Evolutionary conservation across 1,140 invertebrate species (phyloP), one percentile per base, ranked within the genome.

Genomic region (Drosophila navojoa): DNA sequence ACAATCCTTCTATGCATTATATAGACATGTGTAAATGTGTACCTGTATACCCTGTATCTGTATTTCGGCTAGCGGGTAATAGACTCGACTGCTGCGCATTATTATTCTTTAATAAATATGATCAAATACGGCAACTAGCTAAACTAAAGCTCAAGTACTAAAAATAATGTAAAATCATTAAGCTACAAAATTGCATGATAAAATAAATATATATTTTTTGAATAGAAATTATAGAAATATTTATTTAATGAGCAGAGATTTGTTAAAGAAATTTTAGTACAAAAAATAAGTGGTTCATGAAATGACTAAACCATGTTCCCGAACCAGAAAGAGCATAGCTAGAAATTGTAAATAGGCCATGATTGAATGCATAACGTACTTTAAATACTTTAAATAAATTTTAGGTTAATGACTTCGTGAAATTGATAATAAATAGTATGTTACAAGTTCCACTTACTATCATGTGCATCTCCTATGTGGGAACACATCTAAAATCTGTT

Each of bases 111-210:
- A 54, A 11, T 9, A 9, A 40, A 16, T 29, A 47, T 54, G 68
- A 71, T 16, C 52, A 71, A 64, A 53, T 52, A 40, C 19, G 40
- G 35, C 58, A 27, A 35, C 32, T 50, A 57, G 15, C 45, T 5
- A 52, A 35, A 45, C n/a, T 6, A 32, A 1, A 55, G 38, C 29
- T 45, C 10, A 53, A 53, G 19, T 32, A 62, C 49, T 55, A 47
- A 35, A 45, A 5, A 27, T 57, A 64, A 50, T 63, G 47, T n/a
- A 4, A 47, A 11, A 47, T 6, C 5, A 22, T 57, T 50, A 63
- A 42, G 22, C n/a, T 3, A 44, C 6, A 27, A n/a, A 44, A 27
- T 0, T 16, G 55, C 57, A 45, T 29, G 27, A 16, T 16, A 45
- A 32, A 2, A 11, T n/a, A 59, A 11, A 57, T 42, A 27, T 13